These are phyloP conservation scores for Castor canadensis DNA, from an alignment of 2,113 vertebrate species.

Conservation along the genomic window DNA sequence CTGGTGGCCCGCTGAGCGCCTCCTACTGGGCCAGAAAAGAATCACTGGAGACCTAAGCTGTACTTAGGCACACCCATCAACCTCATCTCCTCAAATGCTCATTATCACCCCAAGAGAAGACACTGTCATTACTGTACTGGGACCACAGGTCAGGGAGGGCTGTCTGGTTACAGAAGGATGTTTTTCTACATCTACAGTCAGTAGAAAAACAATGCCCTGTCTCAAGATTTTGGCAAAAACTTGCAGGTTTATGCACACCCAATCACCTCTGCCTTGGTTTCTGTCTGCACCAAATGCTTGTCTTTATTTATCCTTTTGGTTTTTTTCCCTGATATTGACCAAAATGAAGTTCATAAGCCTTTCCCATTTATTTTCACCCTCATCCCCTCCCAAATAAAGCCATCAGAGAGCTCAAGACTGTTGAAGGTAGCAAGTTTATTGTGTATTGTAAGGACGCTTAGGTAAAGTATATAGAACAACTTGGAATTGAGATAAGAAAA, in stretches of 20 bases:
- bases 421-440: not conserved
- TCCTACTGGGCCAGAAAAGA: not conserved
- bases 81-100: not conserved
- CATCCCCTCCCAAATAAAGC: not conserved
- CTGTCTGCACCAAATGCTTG: not conserved
- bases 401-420: not conserved
- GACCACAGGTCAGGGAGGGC: not conserved
- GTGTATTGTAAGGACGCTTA: not conserved
- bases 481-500: too few species aligned
- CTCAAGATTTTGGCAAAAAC: not conserved
- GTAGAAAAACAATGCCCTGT: not conserved
- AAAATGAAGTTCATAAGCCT: not conserved
- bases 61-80: accelerated
- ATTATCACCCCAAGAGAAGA: not conserved
- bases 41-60: accelerated
- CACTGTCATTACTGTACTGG: not conserved
- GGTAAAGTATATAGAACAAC: not conserved
- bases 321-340: not conserved
- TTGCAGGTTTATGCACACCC: not conserved
- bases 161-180: not conserved
- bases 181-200: not conserved
- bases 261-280: not conserved
- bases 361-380: not conserved
- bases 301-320: not conserved
- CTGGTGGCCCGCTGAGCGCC: constrained; percentile 67